Conservation (phyloP, 2,888 invertebrate genomes). For the Protophormia terraenovae region DNA sequence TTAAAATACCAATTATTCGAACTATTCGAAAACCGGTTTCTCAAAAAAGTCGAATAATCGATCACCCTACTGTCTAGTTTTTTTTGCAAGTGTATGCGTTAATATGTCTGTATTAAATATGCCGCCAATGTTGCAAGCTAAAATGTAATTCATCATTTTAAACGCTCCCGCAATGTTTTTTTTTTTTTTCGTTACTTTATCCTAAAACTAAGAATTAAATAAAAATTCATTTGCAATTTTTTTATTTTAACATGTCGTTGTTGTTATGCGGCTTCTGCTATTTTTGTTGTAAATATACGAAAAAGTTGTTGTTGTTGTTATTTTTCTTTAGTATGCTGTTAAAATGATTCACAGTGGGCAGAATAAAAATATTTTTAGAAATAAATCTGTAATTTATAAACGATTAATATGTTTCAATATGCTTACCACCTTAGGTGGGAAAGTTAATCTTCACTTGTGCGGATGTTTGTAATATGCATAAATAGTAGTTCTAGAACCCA, state of each 20-base stretch:
- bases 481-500: too few species aligned
- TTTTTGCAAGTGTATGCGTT: background rate
- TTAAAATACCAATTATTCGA: too few species aligned
- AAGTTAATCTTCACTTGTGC: too few species aligned
- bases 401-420: too few species aligned
- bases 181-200: background rate
- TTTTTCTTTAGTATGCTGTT: slow-evolving; percentile 13
- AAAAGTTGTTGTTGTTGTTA: slow-evolving; percentile 12
- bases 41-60: too few species aligned
- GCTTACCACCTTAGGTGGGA: too few species aligned
- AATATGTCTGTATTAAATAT: slow-evolving; percentile 55
- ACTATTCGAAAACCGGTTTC: too few species aligned
- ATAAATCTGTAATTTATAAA: too few species aligned
- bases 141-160: slow-evolving; percentile 72
- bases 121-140: slow-evolving; percentile 70
- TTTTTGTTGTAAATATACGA: slow-evolving; percentile 36
- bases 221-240: slow-evolving; percentile 56
- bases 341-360: slow-evolving; percentile 46
- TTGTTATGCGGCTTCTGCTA: slow-evolving; percentile 46
- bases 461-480: too few species aligned
- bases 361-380: background rate
- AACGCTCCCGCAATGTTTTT: slow-evolving; percentile 70
- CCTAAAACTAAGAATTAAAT: slow-evolving; percentile 68
- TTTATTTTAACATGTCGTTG: background rate
- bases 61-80: too few species aligned